phyloP scores from a whole-genome alignment of 1,140 invertebrate genomes.

The Subanguina moxae region DNA sequence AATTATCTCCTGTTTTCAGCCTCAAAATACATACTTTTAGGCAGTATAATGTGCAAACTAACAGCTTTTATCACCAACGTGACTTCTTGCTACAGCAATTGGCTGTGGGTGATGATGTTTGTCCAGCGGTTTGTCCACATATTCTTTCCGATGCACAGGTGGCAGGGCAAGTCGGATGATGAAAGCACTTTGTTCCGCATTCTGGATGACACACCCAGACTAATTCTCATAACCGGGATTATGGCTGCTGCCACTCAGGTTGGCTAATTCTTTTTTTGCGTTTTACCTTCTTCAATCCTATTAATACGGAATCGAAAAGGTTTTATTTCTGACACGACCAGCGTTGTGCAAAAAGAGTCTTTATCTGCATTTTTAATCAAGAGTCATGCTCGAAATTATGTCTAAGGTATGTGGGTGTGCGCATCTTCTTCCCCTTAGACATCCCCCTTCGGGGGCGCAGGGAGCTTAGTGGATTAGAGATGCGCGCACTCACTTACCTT shows the following conservation, averaged over 20 bases:
- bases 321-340: too few species aligned
- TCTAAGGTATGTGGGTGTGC: too few species aligned
- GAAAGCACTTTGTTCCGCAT: conserved; percentile 15
- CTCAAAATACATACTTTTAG: conserved; percentile 4
- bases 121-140: conserved; percentile 33
- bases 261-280: background rate
- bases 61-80: conserved; percentile 34
- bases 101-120: conserved; percentile 27
- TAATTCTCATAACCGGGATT: conserved; percentile 29
- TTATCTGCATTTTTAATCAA: too few species aligned
- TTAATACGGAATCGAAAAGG: background rate
- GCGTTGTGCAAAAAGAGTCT: too few species aligned
- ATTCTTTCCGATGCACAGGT: conserved; percentile 33
- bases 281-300: conserved; percentile 5
- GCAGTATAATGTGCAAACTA: conserved; percentile 29
- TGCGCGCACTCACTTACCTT: too few species aligned
- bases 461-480: too few species aligned
- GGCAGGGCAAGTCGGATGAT: conserved; percentile 8
- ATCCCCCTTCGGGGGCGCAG: too few species aligned
- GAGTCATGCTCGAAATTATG: too few species aligned
- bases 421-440: too few species aligned
- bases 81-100: conserved; percentile 32
- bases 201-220: conserved; percentile 19
- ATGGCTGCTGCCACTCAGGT: conserved; percentile 29
- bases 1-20: background rate